These are phyloP conservation scores for Flexamia atlantica DNA, from an alignment of 2,888 invertebrate species.

Conservation along the genomic window DNA sequence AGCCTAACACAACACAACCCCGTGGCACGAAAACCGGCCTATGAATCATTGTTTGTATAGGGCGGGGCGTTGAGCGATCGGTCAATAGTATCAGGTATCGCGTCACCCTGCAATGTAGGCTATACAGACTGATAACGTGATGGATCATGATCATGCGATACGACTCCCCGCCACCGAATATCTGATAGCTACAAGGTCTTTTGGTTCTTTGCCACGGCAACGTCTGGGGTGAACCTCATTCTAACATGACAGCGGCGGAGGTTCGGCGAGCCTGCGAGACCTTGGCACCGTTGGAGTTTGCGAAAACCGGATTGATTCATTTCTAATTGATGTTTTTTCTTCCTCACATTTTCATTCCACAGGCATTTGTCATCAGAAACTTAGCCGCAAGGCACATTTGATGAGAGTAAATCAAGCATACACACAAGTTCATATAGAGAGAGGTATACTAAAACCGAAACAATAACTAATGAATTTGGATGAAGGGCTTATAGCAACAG, in stretches of 20 bases:
- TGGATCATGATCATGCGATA: not conserved
- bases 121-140: not conserved
- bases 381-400: no score
- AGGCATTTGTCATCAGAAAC: no score
- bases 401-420: no score
- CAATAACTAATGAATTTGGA: no score
- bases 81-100: conserved; percentile 10
- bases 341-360: no score
- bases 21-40: not conserved
- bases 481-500: no score
- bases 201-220: not conserved
- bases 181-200: not conserved
- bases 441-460: no score
- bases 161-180: not conserved
- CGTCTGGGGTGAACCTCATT: not conserved
- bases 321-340: no score
- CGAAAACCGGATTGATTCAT: no score
- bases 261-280: not conserved
- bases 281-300: no score
- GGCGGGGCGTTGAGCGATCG: conserved; percentile 5
- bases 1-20: no score
- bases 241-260: not conserved
- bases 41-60: conserved; percentile 22
- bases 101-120: not conserved
- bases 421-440: no score